Conservation (phyloP, 2,113 vertebrate genomes). For the Brienomyrus brachyistius region DNA sequence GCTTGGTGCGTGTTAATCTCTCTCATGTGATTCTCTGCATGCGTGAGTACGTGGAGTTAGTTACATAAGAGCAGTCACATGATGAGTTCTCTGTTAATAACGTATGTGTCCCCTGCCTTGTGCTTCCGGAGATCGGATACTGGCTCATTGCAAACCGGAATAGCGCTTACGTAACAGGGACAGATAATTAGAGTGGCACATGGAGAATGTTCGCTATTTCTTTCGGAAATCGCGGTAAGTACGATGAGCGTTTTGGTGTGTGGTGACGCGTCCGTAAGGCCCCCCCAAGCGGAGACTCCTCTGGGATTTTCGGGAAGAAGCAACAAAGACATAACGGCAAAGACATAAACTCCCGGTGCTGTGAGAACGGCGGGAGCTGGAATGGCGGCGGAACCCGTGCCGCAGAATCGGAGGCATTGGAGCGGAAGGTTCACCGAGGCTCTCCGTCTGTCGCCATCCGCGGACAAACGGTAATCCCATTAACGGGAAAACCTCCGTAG, state of each 20-base stretch:
- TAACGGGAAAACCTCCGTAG: conserved; percentile 24
- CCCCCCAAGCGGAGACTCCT: not conserved
- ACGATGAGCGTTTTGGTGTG: not conserved
- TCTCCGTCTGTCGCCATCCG: not conserved
- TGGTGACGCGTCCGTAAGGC: not conserved
- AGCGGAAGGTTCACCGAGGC: not conserved
- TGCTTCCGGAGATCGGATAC: not conserved
- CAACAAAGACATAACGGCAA: not conserved
- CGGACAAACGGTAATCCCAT: conserved; percentile 31
- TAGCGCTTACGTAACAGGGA: not conserved
- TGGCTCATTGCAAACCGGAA: not conserved
- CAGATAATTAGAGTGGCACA: not conserved
- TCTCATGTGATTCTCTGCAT: not conserved
- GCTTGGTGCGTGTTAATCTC: not conserved
- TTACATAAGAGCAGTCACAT: not conserved
- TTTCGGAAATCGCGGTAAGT: not conserved
- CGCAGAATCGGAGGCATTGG: not conserved
- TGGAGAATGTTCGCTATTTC: not conserved
- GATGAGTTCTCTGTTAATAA: not conserved
- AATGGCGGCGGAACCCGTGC: too few species aligned
- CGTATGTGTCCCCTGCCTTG: not conserved
- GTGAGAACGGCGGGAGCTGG: not conserved
- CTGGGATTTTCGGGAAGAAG: not conserved
- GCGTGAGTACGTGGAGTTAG: not conserved
- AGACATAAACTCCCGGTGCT: not conserved